Evolutionary conservation across 2,888 invertebrate genomes (phyloP), one percentile per base, ranked within the genome.

Genomic region (Steinernema hermaphroditum): DNA sequence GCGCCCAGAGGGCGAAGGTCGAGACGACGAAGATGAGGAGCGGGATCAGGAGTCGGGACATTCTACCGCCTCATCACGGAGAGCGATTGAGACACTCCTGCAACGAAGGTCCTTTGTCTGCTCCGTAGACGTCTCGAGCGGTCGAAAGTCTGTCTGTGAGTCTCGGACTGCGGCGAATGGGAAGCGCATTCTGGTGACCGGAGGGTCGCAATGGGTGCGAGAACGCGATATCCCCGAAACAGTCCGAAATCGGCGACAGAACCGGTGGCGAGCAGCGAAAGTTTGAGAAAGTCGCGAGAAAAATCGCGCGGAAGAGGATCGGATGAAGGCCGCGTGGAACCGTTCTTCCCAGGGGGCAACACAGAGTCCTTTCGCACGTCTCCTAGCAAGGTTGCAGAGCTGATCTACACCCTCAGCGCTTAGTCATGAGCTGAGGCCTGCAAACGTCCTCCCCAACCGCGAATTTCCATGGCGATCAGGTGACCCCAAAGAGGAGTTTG

Each of bases 11-110:
- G 9, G 82, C 79, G 57, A 85, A 72, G 4, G 85, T 82, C 8
- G 85, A 80, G 22, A 77, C 72, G 57, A 78, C 82, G 72, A 85
- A 85, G 34, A 85, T 85, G 69, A 78, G 81, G 43, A 85, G 85
- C 29, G 86, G 79, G 50, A 85, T 82, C 68, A 85, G 78, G 22
- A 85, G 78, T 72, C 84, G 80, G 22, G 82, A 81, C 82, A 84
- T 84, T 68, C 54, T 57, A 73, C 32, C 54, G 24, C 37, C 24
- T 49, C 41, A 71, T 69, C 19, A 27, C 37, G 27, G 1, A 16
- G 19, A 72, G 8, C n/a, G n/a, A n/a, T n/a, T 16, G 68, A 62
- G n/a, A 4, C 41, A 29, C 34, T 29, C 27, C 8, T 37, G 37
- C 68, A 29, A 12, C 6, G 19, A 19, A 29, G 22, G 24, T 34